Base-by-base conservation (phyloP, 64 coral and sea anemone genomes). In the Stichodactyla helianthus region DNA sequence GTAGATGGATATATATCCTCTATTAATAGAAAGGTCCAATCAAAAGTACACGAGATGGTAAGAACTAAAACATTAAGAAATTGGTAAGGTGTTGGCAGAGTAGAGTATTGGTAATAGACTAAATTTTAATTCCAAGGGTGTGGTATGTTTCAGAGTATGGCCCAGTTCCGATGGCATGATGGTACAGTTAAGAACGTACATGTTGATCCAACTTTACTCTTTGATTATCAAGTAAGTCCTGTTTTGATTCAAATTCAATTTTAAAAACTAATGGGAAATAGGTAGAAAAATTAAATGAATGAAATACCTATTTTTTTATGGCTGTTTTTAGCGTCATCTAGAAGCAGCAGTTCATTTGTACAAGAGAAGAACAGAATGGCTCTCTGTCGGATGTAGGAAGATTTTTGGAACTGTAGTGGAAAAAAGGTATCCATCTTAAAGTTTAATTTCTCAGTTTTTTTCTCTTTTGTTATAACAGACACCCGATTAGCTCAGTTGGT, bases 91-190 rank as follows among this genome's bases (percentile, higher is more conserved):
- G 4, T 44, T 44, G 35, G 35, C 35, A 52, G 10, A 7, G 35
- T 2, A 44, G 2, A 50, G n/a, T 82, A 50, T 7, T 82, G 80
- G 11, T 54, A 64, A 16, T 4, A 16, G 13, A 16, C 61, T 3
- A 64, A 64, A 16, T 64, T 64, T 64, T 64, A 16, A 64, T 4
- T 64, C 20, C 1, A 13, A 64, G 35, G 35, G 35, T 44, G 28
- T 35, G n/a, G 44, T 79, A n/a, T n/a, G 61, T 59, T 84, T 84
- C 89, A 98, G 95, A 98, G 95, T 81, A 98, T 98, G 95, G 92
- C 95, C 15, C 95, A 98, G 84, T 98, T 98, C 54, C 82, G 82
- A 51, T 98, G 95, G 95, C 92, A 94, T 89, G 95, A 98, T 87
- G 95, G 95, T 5, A 82, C 92, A 54, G 87, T 98, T 7, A 98